phyloP scores from a whole-genome alignment of 1,140 invertebrate species.

The Papilio glaucus region DNA sequence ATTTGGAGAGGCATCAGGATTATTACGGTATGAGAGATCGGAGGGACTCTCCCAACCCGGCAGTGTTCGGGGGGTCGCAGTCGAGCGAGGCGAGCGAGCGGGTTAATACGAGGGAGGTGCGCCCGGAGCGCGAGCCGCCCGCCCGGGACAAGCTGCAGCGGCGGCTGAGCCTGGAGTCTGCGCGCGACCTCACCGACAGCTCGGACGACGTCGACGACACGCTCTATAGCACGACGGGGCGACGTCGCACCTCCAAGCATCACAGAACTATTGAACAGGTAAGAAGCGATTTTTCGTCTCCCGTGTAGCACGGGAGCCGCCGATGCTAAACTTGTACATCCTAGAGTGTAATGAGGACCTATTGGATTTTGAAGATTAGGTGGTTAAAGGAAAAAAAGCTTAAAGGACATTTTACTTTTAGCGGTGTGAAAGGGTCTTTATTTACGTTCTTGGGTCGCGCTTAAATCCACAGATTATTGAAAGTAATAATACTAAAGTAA shows the following conservation, averaged over 20 bases:
- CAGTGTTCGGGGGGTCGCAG: slow-evolving; percentile 64
- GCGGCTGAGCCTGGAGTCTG: slow-evolving; percentile 88
- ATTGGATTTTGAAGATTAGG: too few species aligned
- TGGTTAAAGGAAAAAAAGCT: too few species aligned
- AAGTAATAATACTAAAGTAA: too few species aligned
- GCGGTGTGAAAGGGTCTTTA: too few species aligned
- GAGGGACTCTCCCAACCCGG: slow-evolving; percentile 68
- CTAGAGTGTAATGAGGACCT: too few species aligned
- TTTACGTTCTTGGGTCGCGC: too few species aligned
- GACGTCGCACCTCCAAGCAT: slow-evolving; percentile 83
- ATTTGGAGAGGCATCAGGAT: slow-evolving; percentile 75
- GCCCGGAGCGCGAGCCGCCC: slow-evolving; percentile 54
- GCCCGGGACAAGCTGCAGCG: slow-evolving; percentile 80
- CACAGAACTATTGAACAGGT: slow-evolving; percentile 87
- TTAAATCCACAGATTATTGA: too few species aligned
- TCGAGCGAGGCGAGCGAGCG: slow-evolving; percentile 73
- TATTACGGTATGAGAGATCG: slow-evolving; percentile 67
- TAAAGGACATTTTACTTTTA: too few species aligned
- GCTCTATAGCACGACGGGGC: slow-evolving; percentile 79
- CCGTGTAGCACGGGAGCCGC: too few species aligned
- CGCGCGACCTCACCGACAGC: slow-evolving; percentile 87
- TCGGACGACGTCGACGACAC: slow-evolving; percentile 86
- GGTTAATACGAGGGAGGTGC: slow-evolving; percentile 42
- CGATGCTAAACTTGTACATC: too few species aligned
- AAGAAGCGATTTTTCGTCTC: too few species aligned